A percentile compares a stretch with the other conserved stretches of the same genome.
Evolutionary conservation across 2,113 vertebrate species (phyloP).

Genomic region (Isurus oxyrinchus): DNA sequence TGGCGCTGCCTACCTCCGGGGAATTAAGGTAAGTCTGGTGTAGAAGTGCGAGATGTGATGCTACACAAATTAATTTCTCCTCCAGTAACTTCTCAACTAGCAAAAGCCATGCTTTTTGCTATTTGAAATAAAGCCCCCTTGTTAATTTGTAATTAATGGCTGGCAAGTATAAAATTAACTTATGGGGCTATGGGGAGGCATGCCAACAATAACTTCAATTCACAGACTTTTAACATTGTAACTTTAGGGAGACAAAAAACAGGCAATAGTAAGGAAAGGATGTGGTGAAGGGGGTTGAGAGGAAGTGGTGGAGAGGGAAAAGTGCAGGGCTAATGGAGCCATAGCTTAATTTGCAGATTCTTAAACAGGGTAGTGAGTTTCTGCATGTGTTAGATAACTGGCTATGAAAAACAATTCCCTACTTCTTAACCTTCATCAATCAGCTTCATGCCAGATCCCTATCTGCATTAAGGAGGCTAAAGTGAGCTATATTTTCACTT

Average conservation of each 20-base stretch:
- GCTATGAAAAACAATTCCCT: neutral
- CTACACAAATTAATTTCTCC: too few species aligned
- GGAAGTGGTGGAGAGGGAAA: too few species aligned
- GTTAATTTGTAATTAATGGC: neutral
- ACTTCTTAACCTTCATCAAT: neutral
- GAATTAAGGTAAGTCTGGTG: too few species aligned
- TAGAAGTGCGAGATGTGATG: too few species aligned
- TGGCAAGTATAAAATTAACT: neutral
- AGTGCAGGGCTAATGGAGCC: neutral
- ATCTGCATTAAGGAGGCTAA: neutral
- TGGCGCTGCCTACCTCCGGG: neutral
- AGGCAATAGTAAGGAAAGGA: neutral
- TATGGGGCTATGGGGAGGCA: neutral
- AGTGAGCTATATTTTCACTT: neutral
- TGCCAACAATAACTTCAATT: neutral
- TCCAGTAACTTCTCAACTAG: too few species aligned
- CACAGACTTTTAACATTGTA: neutral
- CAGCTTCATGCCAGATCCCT: neutral
- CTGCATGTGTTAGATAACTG: neutral
- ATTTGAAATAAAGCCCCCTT: neutral
- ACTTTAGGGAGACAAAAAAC: neutral
- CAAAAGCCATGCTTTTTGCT: too few species aligned
- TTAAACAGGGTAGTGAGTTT: neutral
- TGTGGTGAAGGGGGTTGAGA: too few species aligned
- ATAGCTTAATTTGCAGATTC: neutral